phyloP scores from a whole-genome alignment of 2,888 invertebrate species.

The Cosmia pyralina region DNA sequence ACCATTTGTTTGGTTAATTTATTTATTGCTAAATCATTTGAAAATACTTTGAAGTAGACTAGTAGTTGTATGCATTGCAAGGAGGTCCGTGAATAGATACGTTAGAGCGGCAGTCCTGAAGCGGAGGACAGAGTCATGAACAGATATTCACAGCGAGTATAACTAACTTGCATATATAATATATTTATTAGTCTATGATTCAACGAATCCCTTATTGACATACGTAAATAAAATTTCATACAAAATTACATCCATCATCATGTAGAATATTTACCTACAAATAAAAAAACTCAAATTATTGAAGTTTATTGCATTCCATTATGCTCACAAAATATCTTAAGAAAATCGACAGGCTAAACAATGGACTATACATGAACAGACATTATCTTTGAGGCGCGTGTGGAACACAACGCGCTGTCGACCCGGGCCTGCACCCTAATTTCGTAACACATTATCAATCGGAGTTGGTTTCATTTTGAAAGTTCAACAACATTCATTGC shows the following conservation, averaged over 20 bases:
- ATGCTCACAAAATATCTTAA: slow-evolving; percentile 56
- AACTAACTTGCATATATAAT: slow-evolving; percentile 38
- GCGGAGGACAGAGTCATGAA: slow-evolving; percentile 24
- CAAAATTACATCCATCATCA: slow-evolving; percentile 60
- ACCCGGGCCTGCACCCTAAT: too few species aligned
- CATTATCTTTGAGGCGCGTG: too few species aligned
- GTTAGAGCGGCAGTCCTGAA: not conserved
- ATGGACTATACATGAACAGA: slow-evolving; percentile 35
- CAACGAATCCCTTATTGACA: slow-evolving; percentile 52
- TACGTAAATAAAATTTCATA: slow-evolving; percentile 62
- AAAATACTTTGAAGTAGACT: slow-evolving; percentile 49
- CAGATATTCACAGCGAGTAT: slow-evolving; percentile 39
- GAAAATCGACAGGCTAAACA: slow-evolving; percentile 48
- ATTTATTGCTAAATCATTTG: slow-evolving; percentile 30
- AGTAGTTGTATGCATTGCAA: slow-evolving; percentile 42
- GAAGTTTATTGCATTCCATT: slow-evolving; percentile 55
- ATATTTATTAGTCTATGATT: slow-evolving; percentile 52
- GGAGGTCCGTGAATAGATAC: slow-evolving; percentile 13
- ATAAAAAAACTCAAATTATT: slow-evolving; percentile 61
- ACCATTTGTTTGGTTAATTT: slow-evolving; percentile 20
- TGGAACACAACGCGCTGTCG: too few species aligned
- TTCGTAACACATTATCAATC: too few species aligned
- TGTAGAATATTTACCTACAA: slow-evolving; percentile 58
- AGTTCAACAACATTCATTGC: too few species aligned
- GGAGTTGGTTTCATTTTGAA: too few species aligned